A percentile compares a stretch with the other conserved stretches of the same genome.
phyloP scores from a whole-genome alignment of 2,797 vertebrate genomes.

The Oreochromis grahami region DNA sequence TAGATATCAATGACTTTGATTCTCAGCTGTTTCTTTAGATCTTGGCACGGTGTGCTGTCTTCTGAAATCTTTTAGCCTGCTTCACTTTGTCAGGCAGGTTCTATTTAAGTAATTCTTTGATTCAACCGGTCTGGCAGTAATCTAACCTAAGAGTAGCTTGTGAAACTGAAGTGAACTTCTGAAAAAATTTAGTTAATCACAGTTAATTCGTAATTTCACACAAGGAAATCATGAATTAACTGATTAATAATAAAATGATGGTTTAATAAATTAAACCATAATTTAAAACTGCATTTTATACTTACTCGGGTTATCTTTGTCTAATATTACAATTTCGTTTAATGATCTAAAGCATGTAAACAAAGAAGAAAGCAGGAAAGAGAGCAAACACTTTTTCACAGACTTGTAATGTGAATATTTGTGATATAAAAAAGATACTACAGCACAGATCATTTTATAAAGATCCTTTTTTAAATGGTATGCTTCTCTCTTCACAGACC shows the following conservation, averaged over 20 bases:
- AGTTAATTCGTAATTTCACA: not conserved
- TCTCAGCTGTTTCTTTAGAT: not conserved
- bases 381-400: not conserved
- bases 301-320: not conserved
- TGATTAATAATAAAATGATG: not conserved
- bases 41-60: not conserved
- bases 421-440: not conserved
- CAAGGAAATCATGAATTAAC: not conserved
- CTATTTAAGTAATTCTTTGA: not conserved
- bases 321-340: not conserved
- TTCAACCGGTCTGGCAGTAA: not conserved
- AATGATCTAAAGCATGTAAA: not conserved
- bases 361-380: not conserved
- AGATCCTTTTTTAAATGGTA: not conserved
- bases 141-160: not conserved
- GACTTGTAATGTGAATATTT: not conserved
- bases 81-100: not conserved
- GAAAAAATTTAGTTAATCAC: not conserved
- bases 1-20: not conserved
- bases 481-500: conserved; percentile 69
- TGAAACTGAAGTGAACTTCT: not conserved
- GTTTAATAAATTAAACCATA: not conserved
- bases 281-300: not conserved
- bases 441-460: not conserved
- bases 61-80: not conserved